Percentiles rank a stretch among this genome's conserved stretches.
These are phyloP conservation scores for Melieria omissa DNA, from an alignment of 2,888 invertebrate species.

Conservation along the genomic window DNA sequence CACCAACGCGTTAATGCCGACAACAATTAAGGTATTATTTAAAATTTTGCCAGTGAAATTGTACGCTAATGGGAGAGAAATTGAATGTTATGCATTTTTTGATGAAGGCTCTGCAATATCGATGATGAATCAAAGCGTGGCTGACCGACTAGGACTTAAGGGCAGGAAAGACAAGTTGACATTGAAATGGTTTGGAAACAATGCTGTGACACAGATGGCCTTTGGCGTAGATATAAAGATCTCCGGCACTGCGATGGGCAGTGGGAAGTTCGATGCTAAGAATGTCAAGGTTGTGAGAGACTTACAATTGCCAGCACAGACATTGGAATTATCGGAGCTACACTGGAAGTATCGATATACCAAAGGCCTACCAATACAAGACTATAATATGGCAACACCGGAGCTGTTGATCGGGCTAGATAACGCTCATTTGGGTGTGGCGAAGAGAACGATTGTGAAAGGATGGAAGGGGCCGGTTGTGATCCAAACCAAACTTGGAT, in stretches of 20 bases:
- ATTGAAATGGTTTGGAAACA: slow-evolving; percentile 41
- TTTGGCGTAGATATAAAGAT: slow-evolving; percentile 32
- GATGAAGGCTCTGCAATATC: slow-evolving; percentile 40
- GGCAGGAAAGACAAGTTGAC: slow-evolving; percentile 35
- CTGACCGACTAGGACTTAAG: slow-evolving; percentile 27
- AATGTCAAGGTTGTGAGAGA: slow-evolving; percentile 36
- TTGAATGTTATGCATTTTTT: slow-evolving; percentile 30
- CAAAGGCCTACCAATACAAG: slow-evolving; percentile 17
- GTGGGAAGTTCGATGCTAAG: slow-evolving; percentile 27
- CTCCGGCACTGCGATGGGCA: slow-evolving; percentile 23
- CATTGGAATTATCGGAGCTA: slow-evolving; percentile 24
- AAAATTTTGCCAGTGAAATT: slow-evolving; percentile 39
- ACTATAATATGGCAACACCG: slow-evolving; percentile 20
- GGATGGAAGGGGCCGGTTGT: slow-evolving; percentile 24
- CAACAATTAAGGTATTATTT: slow-evolving; percentile 24
- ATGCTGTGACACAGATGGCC: slow-evolving; percentile 31
- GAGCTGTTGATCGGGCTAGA: slow-evolving; percentile 35
- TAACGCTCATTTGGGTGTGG: slow-evolving; percentile 31
- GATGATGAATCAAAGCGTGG: slow-evolving; percentile 10
- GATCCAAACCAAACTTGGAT: slow-evolving; percentile 27
- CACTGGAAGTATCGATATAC: slow-evolving; percentile 25
- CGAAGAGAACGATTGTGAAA: slow-evolving; percentile 7
- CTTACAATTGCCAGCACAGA: slow-evolving; percentile 31
- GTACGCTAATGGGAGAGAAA: slow-evolving; percentile 21
- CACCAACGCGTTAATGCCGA: background rate